Evolutionary conservation across 2,888 invertebrate species (phyloP).

Genomic region (Scaptomyza caliginosa): DNA sequence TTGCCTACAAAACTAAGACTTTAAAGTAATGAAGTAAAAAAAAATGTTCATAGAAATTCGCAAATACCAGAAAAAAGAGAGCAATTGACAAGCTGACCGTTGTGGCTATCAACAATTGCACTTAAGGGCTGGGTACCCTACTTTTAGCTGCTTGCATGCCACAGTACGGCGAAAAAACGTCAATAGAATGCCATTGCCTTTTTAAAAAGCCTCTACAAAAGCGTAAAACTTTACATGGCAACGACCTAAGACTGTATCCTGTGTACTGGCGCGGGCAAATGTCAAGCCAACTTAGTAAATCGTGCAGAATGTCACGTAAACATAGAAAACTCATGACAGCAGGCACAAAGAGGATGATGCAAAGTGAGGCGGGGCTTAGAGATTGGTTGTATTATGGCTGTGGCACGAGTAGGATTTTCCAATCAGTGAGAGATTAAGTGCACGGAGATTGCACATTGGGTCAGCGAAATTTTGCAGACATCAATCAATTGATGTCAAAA

Average conservation of each 20-base stretch:
- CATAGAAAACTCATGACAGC: constrained; percentile 32
- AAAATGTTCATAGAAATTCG: constrained; percentile 2
- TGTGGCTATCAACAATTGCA: constrained; percentile 67
- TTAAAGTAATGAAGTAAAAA: no score
- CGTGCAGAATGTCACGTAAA: constrained; percentile 72
- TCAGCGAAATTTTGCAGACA: constrained; percentile 46
- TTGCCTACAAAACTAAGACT: no score
- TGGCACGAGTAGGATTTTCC: constrained; percentile 19
- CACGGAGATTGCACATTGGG: constrained; percentile 20
- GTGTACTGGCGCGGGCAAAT: constrained; percentile 34
- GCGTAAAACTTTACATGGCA: constrained; percentile 16
- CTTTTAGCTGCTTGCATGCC: neutral
- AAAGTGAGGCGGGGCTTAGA: constrained; percentile 30
- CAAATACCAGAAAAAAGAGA: constrained; percentile 50
- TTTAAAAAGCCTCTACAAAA: constrained; percentile 21
- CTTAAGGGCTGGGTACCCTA: constrained; percentile 50
- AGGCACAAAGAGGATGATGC: constrained; percentile 5
- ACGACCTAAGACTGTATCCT: constrained; percentile 19
- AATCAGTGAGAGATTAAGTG: constrained; percentile 28
- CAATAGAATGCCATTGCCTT: constrained; percentile 34
- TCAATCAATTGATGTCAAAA: constrained; percentile 46
- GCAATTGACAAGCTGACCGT: constrained; percentile 75
- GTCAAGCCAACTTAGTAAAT: constrained; percentile 62
- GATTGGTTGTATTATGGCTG: constrained; percentile 56
- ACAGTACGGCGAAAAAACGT: constrained; percentile 3